Conservation (phyloP, 2,797 vertebrate genomes). For the Acanthurus tractus region DNA sequence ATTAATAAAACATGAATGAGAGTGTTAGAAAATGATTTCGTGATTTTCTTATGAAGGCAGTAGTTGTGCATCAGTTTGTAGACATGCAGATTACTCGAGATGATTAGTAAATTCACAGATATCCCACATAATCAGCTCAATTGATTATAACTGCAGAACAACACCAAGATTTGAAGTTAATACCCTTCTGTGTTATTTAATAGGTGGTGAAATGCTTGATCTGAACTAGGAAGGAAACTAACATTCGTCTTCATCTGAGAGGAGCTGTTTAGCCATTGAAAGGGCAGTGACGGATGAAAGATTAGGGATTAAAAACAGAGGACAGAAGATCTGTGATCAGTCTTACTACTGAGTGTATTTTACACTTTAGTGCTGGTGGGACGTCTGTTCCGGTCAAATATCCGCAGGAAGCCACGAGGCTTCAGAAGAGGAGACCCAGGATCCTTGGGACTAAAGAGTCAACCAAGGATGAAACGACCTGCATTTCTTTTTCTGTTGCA, state of each 20-base stretch:
- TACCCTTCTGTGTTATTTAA: constrained; percentile 28
- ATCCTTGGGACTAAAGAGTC: constrained; percentile 80
- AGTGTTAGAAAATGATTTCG: constrained; percentile 28
- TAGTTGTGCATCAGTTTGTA: constrained; percentile 16
- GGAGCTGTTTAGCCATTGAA: neutral
- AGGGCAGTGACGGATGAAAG: constrained; percentile 21
- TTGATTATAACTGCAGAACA: constrained; percentile 18
- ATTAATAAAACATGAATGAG: constrained; percentile 20
- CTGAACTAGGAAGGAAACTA: constrained; percentile 16
- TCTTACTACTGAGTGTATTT: constrained; percentile 92
- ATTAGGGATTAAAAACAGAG: constrained; percentile 81
- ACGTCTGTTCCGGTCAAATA: constrained; percentile 91
- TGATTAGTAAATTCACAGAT: constrained; percentile 50
- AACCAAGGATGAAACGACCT: constrained; percentile 48
- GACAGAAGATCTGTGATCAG: constrained; percentile 73
- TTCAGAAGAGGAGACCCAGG: constrained; percentile 81
- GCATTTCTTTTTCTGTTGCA: constrained; percentile 29
- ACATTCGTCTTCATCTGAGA: neutral
- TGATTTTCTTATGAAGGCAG: constrained; percentile 36
- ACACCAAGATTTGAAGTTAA: constrained; percentile 5
- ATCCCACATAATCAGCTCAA: neutral
- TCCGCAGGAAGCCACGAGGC: constrained; percentile 89
- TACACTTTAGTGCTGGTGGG: constrained; percentile 88
- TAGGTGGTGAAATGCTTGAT: constrained; percentile 18
- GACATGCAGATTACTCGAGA: constrained; percentile 33